phyloP scores from a whole-genome alignment of 2,888 invertebrate genomes.

The Andrena hattorfiana region DNA sequence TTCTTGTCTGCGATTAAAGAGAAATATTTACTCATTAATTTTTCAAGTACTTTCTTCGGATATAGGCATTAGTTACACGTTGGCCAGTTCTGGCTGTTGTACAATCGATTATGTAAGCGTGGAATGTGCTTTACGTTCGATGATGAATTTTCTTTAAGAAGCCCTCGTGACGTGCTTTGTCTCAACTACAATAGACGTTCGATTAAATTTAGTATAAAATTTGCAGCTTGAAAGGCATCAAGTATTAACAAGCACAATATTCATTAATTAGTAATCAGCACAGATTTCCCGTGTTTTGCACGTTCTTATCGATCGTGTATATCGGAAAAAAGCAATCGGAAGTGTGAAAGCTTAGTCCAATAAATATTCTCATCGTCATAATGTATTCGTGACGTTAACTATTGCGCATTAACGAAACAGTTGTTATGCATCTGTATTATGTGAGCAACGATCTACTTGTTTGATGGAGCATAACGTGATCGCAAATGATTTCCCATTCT shows the following conservation, averaged over 20 bases:
- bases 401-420: constrained; percentile 6
- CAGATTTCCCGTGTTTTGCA: not conserved
- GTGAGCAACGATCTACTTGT: constrained; percentile 26
- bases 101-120: constrained; percentile 55
- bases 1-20: not conserved
- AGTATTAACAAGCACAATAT: not conserved
- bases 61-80: not conserved
- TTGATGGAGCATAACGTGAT: constrained; percentile 19
- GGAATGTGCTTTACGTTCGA: constrained; percentile 42
- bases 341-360: not conserved
- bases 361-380: constrained; percentile 10
- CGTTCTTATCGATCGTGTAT: not conserved
- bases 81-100: constrained; percentile 34
- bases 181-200: not conserved
- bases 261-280: not conserved
- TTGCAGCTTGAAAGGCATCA: not conserved
- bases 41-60: not conserved
- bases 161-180: not conserved
- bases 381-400: constrained; percentile 26
- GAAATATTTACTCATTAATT: not conserved
- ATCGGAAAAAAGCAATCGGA: constrained; percentile 16
- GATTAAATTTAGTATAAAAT: not conserved
- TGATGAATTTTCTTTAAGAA: constrained; percentile 21
- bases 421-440: constrained; percentile 16
- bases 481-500: not conserved